phyloP scores from a whole-genome alignment of 2,888 invertebrate genomes.

The Junonia oenone region DNA sequence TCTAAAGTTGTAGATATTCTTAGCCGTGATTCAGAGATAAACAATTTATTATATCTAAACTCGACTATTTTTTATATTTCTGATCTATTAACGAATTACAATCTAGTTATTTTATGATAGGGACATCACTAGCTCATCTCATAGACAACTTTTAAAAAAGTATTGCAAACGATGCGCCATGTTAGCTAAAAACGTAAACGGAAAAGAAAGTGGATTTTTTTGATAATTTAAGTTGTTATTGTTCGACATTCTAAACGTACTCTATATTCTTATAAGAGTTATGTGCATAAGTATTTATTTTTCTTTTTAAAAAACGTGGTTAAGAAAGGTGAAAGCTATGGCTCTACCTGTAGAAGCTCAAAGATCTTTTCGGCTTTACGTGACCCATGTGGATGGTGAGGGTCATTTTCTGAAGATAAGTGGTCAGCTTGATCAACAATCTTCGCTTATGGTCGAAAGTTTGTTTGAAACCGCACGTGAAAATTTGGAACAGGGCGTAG shows the following conservation, averaged over 20 bases:
- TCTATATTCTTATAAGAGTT: conserved; percentile 41
- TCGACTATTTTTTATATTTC: no score
- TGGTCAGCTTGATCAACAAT: conserved; percentile 83
- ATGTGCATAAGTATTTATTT: conserved; percentile 39
- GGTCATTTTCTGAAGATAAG: conserved; percentile 85
- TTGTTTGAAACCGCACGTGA: conserved; percentile 57
- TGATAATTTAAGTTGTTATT: conserved; percentile 37
- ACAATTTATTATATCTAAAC: no score
- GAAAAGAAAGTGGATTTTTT: conserved; percentile 60
- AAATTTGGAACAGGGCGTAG: conserved; percentile 64
- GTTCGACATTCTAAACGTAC: conserved; percentile 36
- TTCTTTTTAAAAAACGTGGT: conserved; percentile 25
- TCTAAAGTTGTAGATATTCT: no score
- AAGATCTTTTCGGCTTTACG: conserved; percentile 67
- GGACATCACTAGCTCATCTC: background rate
- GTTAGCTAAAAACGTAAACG: conserved; percentile 66
- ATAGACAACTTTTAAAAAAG: conserved; percentile 19
- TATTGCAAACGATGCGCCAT: conserved; percentile 46
- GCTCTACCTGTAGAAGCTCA: conserved; percentile 52
- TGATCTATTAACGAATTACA: no score
- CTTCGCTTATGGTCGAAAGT: conserved; percentile 78
- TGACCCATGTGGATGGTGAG: conserved; percentile 85
- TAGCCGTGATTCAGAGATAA: background rate
- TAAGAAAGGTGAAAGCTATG: conserved; percentile 40
- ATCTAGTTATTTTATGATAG: no score